Conservation (phyloP, 2,888 invertebrate species). For the Cheilosia scutellata region DNA sequence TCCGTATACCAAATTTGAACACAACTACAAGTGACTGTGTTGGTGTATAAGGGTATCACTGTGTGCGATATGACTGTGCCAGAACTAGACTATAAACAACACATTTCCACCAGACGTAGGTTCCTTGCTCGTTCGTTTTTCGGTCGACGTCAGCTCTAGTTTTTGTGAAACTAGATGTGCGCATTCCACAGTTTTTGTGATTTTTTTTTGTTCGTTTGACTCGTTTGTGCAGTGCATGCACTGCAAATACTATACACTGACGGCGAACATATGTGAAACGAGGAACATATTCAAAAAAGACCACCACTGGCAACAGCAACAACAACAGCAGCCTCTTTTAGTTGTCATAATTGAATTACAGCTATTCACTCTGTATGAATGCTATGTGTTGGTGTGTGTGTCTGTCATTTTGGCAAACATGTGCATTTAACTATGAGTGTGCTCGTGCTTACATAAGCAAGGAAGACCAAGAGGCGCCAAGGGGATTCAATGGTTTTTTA, state of each 20-base stretch:
- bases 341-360: slow-evolving; percentile 71
- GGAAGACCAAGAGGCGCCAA: slow-evolving; percentile 65
- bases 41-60: slow-evolving; percentile 15
- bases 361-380: background rate
- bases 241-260: slow-evolving; percentile 18
- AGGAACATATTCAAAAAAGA: slow-evolving; percentile 11
- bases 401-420: slow-evolving; percentile 61
- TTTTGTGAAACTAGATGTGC: slow-evolving; percentile 65
- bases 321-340: slow-evolving; percentile 33
- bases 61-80: slow-evolving; percentile 14
- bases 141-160: slow-evolving; percentile 64
- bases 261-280: slow-evolving; percentile 22
- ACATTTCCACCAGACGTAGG: slow-evolving; percentile 69
- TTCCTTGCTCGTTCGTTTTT: slow-evolving; percentile 46
- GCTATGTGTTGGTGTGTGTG: slow-evolving; percentile 4
- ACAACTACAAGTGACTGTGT: background rate
- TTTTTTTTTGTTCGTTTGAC: background rate
- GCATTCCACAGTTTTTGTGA: slow-evolving; percentile 41
- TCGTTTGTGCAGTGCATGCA: slow-evolving; percentile 25
- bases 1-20: slow-evolving; percentile 43
- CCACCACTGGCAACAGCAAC: slow-evolving; percentile 31
- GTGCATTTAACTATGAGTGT: slow-evolving; percentile 34
- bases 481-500: slow-evolving; percentile 48
- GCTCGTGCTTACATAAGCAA: slow-evolving; percentile 56
- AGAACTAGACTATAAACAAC: slow-evolving; percentile 55